Evolutionary conservation across 2,888 invertebrate species (phyloP), one percentile per base, ranked within the genome.

Genomic region (Scaptomyza flava): DNA sequence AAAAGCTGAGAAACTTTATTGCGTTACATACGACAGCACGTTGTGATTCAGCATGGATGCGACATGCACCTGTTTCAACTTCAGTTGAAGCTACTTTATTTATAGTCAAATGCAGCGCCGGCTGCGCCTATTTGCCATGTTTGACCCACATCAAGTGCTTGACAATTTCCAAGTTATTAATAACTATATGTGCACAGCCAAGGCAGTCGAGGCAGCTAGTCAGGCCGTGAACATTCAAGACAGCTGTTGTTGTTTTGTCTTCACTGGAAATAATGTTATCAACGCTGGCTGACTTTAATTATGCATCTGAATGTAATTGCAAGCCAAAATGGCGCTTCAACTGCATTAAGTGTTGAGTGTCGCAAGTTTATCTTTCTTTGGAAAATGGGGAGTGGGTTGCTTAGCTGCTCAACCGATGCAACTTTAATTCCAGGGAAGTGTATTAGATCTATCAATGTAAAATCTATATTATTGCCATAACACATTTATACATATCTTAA

Each of bases 111-210:
- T 69, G 77, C 76, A 72, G 65, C 64, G 43, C 59, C 51, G 45
- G 33, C 63, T 71, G 67, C 46, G 57, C 51, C 54, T 63, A 46
- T 70, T 68, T 63, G 83, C 77, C 79, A 79, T 79, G 63, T 79
- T 80, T 79, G 82, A 82, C 82, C 86, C 86, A 82, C 81, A 82
- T 86, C 78, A 79, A 71, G 70, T 72, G 72, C 71, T 71, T 84
- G 85, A 84, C 87, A 84, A 83, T 81, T 79, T 85, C 63, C 63
- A 63, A 68, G 82, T 82, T 83, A 81, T 81, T 79, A 86, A 86
- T 86, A 81, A 69, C 61, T 34, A 34, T 14, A 53, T 38, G 14
- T 38, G 14, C 17, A 41, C 17, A 54, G 43, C 41, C 38, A 33
- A 31, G 50, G 42, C 33, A 45, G 33, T 17, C 17, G 12, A 31